phyloP scores from a whole-genome alignment of 2,888 invertebrate genomes.

The Chromoteleia sp. region DNA sequence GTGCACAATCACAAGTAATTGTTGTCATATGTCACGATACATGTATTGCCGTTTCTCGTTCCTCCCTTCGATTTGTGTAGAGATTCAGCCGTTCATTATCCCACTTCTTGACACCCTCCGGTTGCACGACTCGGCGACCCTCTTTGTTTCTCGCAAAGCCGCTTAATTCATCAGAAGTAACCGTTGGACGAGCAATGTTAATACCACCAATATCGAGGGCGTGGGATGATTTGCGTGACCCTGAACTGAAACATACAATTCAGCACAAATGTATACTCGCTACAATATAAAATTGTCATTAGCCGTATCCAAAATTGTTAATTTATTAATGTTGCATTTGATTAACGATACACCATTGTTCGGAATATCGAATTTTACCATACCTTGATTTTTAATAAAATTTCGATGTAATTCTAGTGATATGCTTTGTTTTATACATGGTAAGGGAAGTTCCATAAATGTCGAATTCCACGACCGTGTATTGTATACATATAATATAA shows the following conservation, averaged over 20 bases:
- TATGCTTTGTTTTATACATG: no score
- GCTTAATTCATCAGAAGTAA: slow-evolving; percentile 74
- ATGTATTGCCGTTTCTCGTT: slow-evolving; percentile 58
- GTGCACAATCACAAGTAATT: no score
- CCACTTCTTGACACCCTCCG: slow-evolving; percentile 49
- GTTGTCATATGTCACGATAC: slow-evolving; percentile 79
- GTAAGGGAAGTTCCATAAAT: no score
- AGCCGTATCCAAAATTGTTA: not conserved
- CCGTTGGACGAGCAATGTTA: slow-evolving; percentile 73
- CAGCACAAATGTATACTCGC: not conserved
- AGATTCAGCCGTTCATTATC: slow-evolving; percentile 55
- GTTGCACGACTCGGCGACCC: slow-evolving; percentile 40
- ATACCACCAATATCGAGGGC: slow-evolving; percentile 76
- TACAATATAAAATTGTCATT: no score
- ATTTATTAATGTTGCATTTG: not conserved
- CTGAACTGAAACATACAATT: slow-evolving; percentile 80
- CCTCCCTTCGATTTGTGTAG: slow-evolving; percentile 41
- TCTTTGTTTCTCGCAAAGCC: slow-evolving; percentile 50
- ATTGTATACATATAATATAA: no score
- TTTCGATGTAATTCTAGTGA: no score
- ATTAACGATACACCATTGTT: no score
- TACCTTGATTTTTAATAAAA: no score
- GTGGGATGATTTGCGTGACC: slow-evolving; percentile 76
- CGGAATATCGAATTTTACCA: no score
- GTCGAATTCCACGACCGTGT: no score